Percentiles rank a stretch among this genome's conserved stretches.
phyloP scores from a whole-genome alignment of 1,140 invertebrate species.

The Pseudobourletiella spinata region DNA sequence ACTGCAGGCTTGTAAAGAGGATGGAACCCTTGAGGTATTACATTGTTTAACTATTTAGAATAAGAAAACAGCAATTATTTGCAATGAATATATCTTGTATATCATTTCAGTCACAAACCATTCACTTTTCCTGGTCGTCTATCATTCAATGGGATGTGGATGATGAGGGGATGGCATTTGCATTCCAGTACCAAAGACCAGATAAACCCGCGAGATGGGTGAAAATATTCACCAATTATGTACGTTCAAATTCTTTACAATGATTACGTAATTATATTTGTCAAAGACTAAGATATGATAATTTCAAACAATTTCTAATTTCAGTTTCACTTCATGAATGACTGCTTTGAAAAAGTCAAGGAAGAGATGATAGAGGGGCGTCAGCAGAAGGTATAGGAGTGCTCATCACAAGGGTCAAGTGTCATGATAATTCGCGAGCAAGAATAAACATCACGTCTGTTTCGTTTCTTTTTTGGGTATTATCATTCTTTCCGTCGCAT shows the following conservation, averaged over 20 bases:
- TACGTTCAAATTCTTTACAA: too few relatives aligned
- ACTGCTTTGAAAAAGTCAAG: constrained; percentile 88
- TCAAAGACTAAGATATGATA: not conserved
- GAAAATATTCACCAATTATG: constrained; percentile 84
- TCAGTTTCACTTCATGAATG: constrained; percentile 83
- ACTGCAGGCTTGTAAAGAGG: constrained; percentile 77
- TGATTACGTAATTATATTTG: too few relatives aligned
- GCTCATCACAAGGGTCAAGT: not conserved
- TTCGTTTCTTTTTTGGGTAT: not conserved
- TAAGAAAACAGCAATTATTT: too few relatives aligned
- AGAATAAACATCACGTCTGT: not conserved
- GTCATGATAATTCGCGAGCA: too few relatives aligned
- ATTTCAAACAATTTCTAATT: constrained; percentile 39
- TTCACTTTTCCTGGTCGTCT: constrained; percentile 33
- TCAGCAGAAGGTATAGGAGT: not conserved
- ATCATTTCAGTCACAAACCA: constrained; percentile 35
- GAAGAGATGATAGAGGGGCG: constrained; percentile 53
- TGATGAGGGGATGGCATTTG: constrained; percentile 35
- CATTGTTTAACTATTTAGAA: too few relatives aligned
- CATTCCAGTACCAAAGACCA: constrained; percentile 48
- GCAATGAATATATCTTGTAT: too few relatives aligned
- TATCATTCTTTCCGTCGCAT: not conserved
- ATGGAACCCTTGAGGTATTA: constrained; percentile 72
- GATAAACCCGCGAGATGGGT: constrained; percentile 75
- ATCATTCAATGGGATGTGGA: constrained; percentile 36